Evolutionary conservation across 2,888 invertebrate species (phyloP), one percentile per base, ranked within the genome.

Genomic region (Heliconius ismenius): DNA sequence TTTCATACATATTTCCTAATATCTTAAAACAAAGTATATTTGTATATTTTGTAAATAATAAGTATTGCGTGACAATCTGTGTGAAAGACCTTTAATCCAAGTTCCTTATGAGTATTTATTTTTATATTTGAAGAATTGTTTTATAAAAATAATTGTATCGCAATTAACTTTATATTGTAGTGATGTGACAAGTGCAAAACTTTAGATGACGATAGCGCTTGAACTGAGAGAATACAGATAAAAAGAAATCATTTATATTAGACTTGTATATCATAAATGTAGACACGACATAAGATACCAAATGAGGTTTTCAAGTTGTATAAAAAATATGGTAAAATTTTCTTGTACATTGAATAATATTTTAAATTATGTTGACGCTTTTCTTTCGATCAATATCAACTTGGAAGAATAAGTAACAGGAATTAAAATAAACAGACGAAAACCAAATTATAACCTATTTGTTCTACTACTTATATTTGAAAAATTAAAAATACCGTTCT

Each of bases 1-100:
- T 63, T 28, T 73, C 65, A 67, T 67, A 76, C 65, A 73, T 67
- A 76, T 76, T 73, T 76, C 32, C 62, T 32, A 32, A 28, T 67
- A 60, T 64, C 54, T 18, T 65, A 54, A 54, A 36, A 68, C 58
- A 58, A 39, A 69, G 39, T 39, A 39, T 76, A 21, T 77, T 84
- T 88, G 87, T 89, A 89, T 81, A 89, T 88, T 86, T 86, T 89
- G 89, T 89, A 89, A 85, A 89, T 89, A 89, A 81, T 83, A 85
- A 86, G 82, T 86, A 86, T 83, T 86, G 84, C 43, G 28, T n/a
- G 62, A 24, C 63, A 18, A 24, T 43, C 60, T 65, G 39, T 60
- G 43, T 54, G 68, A 73, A 73, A 74, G 49, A 64, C 43, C 36
- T 69, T 58, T 64, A 69, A 58, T 70, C 54, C 69, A 54, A 77